Percentiles rank a stretch among this genome's conserved stretches.
Evolutionary conservation across 2,113 vertebrate species (phyloP).

Genomic region (Coptodon bakossiorum): DNA sequence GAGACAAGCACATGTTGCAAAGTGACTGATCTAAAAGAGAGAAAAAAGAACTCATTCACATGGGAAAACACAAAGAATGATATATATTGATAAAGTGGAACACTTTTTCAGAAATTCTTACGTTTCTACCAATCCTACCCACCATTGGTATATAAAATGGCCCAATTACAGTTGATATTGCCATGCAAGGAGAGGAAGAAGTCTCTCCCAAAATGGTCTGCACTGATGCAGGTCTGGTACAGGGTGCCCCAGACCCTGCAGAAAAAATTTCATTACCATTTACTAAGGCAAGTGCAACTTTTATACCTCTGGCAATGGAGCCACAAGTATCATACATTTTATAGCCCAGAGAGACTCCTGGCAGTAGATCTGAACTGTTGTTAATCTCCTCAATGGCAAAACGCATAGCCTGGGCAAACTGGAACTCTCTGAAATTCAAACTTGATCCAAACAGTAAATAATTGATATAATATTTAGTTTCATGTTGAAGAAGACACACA

Average conservation of each 20-base stretch:
- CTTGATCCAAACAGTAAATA: slow-evolving; percentile 11
- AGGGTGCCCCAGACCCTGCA: neutral
- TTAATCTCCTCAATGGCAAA: slow-evolving; percentile 74
- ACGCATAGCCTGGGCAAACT: slow-evolving; percentile 48
- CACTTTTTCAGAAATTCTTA: neutral
- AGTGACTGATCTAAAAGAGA: slow-evolving; percentile 62
- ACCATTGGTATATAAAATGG: neutral
- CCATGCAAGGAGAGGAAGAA: neutral
- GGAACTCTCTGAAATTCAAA: slow-evolving; percentile 54
- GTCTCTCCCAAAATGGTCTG: neutral
- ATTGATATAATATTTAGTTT: neutral
- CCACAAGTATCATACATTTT: slow-evolving; percentile 67
- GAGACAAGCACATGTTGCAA: slow-evolving; percentile 65
- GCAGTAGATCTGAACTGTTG: slow-evolving; percentile 60
- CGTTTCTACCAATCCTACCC: neutral
- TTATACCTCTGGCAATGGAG: slow-evolving; percentile 53
- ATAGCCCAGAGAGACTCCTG: slow-evolving; percentile 38
- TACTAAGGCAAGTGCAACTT: slow-evolving; percentile 49
- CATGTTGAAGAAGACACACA: neutral
- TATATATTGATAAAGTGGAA: neutral
- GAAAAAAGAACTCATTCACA: neutral
- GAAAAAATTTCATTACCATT: slow-evolving; percentile 39
- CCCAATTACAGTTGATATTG: neutral
- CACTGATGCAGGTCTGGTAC: neutral
- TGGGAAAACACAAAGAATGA: neutral